Percentiles rank a stretch among this genome's conserved stretches.
These are phyloP conservation scores for Catharus fuscescens DNA, from an alignment of 2,113 vertebrate species.

Conservation along the genomic window DNA sequence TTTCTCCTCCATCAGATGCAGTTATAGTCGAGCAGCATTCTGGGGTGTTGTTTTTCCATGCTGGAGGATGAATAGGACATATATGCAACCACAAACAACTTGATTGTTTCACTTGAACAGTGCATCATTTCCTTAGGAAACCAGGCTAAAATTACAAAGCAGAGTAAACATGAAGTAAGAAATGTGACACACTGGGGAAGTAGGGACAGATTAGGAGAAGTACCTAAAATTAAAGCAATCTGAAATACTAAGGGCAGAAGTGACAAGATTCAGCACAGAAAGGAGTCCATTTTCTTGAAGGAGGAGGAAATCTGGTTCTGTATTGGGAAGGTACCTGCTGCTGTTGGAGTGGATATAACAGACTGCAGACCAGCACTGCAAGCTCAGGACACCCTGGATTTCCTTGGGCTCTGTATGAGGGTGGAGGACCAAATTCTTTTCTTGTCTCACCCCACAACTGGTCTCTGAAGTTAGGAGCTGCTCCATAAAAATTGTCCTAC, in stretches of 20 bases:
- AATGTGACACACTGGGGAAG: slow-evolving; percentile 23
- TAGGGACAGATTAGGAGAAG: slow-evolving; percentile 26
- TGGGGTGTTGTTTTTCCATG: fast-evolving
- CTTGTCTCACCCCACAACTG: neutral
- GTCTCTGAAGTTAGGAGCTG: neutral
- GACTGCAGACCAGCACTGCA: fast-evolving
- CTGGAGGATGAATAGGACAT: neutral
- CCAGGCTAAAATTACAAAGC: slow-evolving; percentile 7
- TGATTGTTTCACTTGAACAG: neutral
- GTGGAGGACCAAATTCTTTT: neutral
- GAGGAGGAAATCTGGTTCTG: neutral
- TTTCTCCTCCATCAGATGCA: neutral
- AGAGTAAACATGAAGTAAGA: neutral
- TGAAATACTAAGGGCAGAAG: neutral
- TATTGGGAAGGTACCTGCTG: neutral
- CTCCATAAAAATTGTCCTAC: neutral
- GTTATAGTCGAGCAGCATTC: neutral
- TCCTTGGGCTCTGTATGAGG: neutral
- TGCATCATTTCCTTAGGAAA: slow-evolving; percentile 39
- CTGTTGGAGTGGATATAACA: fast-evolving
- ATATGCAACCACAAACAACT: neutral
- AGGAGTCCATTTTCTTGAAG: neutral
- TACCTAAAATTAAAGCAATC: slow-evolving; percentile 14
- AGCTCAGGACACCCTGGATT: neutral
- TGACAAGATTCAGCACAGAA: neutral